phyloP scores from a whole-genome alignment of 1,140 invertebrate species.

The Meloidogyne exigua region DNA sequence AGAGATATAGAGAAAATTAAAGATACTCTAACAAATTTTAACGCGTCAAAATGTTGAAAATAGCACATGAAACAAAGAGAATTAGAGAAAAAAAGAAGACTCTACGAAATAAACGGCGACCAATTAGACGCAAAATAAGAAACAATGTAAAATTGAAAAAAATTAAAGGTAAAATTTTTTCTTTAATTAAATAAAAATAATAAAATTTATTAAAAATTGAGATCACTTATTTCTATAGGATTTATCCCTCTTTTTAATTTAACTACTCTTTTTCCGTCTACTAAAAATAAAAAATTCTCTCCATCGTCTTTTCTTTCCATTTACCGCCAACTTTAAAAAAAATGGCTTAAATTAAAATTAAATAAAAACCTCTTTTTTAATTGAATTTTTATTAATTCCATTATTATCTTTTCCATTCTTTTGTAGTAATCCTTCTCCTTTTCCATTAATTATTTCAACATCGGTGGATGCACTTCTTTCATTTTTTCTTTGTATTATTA shows the following conservation, averaged over 20 bases:
- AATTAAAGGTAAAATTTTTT: too few species aligned
- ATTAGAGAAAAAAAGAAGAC: too few species aligned
- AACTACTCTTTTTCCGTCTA: neutral
- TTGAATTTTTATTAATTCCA: neutral
- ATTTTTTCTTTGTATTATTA: neutral
- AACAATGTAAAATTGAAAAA: too few species aligned
- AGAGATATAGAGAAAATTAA: too few species aligned
- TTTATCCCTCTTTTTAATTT: neutral
- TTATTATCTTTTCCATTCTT: neutral
- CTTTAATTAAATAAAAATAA: too few species aligned
- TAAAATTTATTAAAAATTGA: neutral
- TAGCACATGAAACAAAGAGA: too few species aligned
- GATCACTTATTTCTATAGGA: neutral
- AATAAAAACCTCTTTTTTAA: neutral
- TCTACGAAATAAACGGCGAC: too few species aligned
- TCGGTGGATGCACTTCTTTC: neutral
- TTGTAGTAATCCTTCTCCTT: neutral
- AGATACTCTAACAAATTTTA: too few species aligned
- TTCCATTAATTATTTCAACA: neutral
- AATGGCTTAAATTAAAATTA: neutral
- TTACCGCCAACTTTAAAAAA: neutral
- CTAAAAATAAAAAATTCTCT: conserved; percentile 1
- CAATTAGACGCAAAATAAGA: too few species aligned
- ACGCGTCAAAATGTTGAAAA: too few species aligned
- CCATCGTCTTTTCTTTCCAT: neutral